These are phyloP conservation scores for Drosophila leonis DNA, from an alignment of 2,888 invertebrate species.

Conservation along the genomic window DNA sequence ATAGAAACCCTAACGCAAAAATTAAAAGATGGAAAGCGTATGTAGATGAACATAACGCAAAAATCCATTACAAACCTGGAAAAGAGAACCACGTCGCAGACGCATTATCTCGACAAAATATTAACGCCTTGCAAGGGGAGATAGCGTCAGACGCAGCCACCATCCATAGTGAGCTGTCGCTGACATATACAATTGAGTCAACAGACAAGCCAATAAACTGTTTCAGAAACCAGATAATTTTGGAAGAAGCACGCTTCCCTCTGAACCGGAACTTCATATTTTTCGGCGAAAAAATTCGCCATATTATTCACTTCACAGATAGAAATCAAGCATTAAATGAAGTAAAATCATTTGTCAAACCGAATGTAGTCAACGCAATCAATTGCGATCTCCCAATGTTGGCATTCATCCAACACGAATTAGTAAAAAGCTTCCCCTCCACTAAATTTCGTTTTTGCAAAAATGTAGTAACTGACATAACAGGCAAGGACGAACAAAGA, in stretches of 20 bases:
- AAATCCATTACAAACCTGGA: neutral
- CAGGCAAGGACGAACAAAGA: no score
- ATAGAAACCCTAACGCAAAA: neutral
- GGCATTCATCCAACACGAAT: no score
- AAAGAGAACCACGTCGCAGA: neutral
- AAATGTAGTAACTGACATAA: no score
- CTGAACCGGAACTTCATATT: no score
- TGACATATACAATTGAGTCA: neutral
- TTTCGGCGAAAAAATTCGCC: no score
- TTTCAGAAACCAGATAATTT: neutral
- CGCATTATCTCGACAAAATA: neutral
- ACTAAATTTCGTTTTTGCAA: no score
- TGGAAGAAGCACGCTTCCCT: neutral
- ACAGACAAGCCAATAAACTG: neutral
- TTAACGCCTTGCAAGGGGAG: neutral
- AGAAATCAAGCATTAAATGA: no score
- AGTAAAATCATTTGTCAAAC: no score
- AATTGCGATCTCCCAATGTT: no score
- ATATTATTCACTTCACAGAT: no score
- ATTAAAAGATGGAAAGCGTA: neutral
- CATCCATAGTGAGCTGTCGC: neutral
- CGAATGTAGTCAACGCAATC: no score
- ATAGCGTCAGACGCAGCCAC: neutral
- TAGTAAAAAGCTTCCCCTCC: no score
- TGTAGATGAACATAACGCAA: neutral